Base-by-base conservation (phyloP, 2,113 vertebrate genomes). In the Hippoglossus stenolepis region DNA sequence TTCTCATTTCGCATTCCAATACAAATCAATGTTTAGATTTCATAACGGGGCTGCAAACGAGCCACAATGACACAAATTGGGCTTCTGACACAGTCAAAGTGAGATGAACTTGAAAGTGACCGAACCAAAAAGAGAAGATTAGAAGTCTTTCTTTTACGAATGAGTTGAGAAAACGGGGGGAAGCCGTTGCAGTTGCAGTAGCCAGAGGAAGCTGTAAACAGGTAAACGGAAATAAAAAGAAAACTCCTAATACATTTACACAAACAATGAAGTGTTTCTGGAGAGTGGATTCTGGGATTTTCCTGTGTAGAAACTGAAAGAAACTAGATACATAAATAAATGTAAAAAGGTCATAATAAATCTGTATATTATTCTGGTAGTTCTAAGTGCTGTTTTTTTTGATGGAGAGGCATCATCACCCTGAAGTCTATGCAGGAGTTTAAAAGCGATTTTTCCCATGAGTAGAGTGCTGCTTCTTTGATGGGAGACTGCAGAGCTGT, bases 251-350 rank as follows among this genome's bases (percentile, higher is more conserved):
- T 7, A 31, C 31, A 31, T 31, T 7, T 31, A 31, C 31, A 31
- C 31, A 31, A 7, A 31, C 31, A 31, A 31, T 31, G 31, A 31
- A 8, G 31, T 31, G 31, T 31, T 24, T 24, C 24, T 24, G 31
- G 31, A 31, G 6, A 31, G 31, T 7, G 31, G 6, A 31, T 6
- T 31, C 6, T 8, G 31, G 6, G 31, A 31, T 31, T 31, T 31
- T 31, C 31, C 31, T 6, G 6, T 31, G 31, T 31, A 31, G 31
- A 31, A 31, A 31, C 47, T 20, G 21, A 80, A 84, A 40, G 38
- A 86, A 75, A 89, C 53, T 70, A 75, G 17, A 38, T 82, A 78
- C 56, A 85, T 90, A 86, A 90, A 90, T 88, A 85, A 56, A 80
- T 85, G 21, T 21, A 65, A 80, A 90, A 91, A 83, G 74, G 74